phyloP scores from a whole-genome alignment of 1,140 invertebrate genomes.

The Galleria mellonella region DNA sequence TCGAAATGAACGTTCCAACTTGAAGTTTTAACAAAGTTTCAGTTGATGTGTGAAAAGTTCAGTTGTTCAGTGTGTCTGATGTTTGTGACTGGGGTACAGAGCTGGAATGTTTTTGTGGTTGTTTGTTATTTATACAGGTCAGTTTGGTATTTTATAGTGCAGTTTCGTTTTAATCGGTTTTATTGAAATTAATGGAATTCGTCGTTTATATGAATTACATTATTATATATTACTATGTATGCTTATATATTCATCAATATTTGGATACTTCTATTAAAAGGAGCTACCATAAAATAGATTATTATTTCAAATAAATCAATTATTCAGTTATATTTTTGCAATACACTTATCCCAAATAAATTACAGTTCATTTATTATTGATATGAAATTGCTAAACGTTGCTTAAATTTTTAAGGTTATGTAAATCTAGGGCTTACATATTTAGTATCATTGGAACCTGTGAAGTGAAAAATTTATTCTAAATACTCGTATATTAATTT shows the following conservation, averaged over 20 bases:
- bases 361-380: too few relatives aligned
- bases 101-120: constrained; percentile 56
- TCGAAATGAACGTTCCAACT: constrained; percentile 59
- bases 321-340: too few relatives aligned
- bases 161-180: neutral
- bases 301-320: too few relatives aligned
- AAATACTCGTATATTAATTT: too few relatives aligned
- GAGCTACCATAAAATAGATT: too few relatives aligned
- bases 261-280: neutral
- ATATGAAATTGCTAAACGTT: too few relatives aligned
- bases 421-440: too few relatives aligned
- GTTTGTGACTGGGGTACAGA: constrained; percentile 35
- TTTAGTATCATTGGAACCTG: too few relatives aligned
- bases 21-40: constrained; percentile 47
- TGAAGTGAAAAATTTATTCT: too few relatives aligned
- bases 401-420: too few relatives aligned
- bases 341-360: too few relatives aligned
- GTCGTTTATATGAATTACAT: constrained; percentile 14
- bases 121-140: constrained; percentile 51
- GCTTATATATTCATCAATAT: neutral
- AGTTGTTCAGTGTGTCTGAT: constrained; percentile 35
- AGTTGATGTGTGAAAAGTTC: constrained; percentile 39
- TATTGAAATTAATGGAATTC: too few relatives aligned
- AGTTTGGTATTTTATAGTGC: constrained; percentile 9
- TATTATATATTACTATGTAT: neutral